Conservation (phyloP, 2,113 vertebrate species). For the Proterorhinus semilunaris region DNA sequence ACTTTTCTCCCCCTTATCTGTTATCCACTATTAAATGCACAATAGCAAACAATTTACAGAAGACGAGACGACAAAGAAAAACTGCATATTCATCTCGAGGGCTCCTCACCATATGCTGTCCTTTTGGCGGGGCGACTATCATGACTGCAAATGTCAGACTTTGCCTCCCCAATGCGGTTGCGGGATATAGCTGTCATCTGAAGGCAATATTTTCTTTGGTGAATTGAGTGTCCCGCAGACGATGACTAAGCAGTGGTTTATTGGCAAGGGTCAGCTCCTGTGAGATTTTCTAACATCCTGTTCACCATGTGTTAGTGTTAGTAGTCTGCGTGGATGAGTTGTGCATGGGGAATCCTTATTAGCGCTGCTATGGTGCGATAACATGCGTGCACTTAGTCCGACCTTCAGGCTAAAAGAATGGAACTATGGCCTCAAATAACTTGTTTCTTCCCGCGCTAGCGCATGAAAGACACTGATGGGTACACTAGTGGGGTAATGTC, state of each 20-base stretch:
- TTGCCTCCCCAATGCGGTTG: constrained; percentile 5
- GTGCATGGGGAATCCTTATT: constrained; percentile 34
- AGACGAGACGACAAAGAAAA: not conserved
- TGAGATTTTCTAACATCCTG: constrained; percentile 60
- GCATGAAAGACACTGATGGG: constrained; percentile 40
- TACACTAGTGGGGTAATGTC: constrained; percentile 8
- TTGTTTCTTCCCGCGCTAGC: constrained; percentile 36
- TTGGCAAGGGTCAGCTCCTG: constrained; percentile 60
- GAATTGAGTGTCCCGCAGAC: constrained; percentile 20
- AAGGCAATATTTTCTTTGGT: constrained; percentile 27
- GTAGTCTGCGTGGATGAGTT: constrained; percentile 10
- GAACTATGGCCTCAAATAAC: constrained; percentile 40
- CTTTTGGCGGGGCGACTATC: not conserved
- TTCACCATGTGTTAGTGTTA: constrained; percentile 43
- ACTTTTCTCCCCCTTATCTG: not conserved
- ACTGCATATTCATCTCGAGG: not conserved
- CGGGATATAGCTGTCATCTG: constrained; percentile 11
- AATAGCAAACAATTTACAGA: not conserved
- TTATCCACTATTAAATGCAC: not conserved
- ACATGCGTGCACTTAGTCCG: constrained; percentile 29
- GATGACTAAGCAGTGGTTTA: constrained; percentile 58
- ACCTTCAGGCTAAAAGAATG: constrained; percentile 45
- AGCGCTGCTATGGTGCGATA: constrained; percentile 30
- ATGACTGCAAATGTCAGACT: constrained; percentile 27
- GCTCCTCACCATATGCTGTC: not conserved